phyloP scores from a whole-genome alignment of 2,888 invertebrate species.

The Nemapogon koenigi region DNA sequence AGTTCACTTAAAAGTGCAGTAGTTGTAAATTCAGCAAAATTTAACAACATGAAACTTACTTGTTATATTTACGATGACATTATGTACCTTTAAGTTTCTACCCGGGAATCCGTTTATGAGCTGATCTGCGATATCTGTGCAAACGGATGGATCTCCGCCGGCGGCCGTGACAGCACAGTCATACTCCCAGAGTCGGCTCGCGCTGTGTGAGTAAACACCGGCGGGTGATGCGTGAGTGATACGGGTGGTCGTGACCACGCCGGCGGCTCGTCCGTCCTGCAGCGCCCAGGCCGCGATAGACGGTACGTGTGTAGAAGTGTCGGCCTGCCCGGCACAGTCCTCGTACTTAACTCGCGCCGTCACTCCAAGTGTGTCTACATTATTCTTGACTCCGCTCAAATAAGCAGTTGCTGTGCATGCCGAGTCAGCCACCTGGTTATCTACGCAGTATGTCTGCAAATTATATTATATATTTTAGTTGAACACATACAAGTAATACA shows the following conservation, averaged over 20 bases:
- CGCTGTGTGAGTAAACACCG: constrained; percentile 71
- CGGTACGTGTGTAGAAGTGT: constrained; percentile 42
- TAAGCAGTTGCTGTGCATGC: constrained; percentile 61
- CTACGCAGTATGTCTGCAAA: constrained; percentile 56
- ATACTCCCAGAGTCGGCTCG: constrained; percentile 76
- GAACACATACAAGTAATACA: no score
- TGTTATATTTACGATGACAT: no score
- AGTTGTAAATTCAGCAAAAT: no score
- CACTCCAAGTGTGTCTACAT: constrained; percentile 51
- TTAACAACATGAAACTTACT: no score
- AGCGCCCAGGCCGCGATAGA: constrained; percentile 66
- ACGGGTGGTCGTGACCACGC: constrained; percentile 78
- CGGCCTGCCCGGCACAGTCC: constrained; percentile 40
- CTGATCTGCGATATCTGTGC: constrained; percentile 75
- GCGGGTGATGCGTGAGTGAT: constrained; percentile 82
- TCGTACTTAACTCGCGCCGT: constrained; percentile 44
- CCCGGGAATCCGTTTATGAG: constrained; percentile 64
- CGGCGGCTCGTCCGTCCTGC: constrained; percentile 39
- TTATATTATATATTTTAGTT: no score
- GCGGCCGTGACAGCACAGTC: constrained; percentile 59
- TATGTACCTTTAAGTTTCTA: constrained; percentile 59
- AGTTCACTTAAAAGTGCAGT: no score
- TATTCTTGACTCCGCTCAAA: constrained; percentile 54
- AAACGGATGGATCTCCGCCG: constrained; percentile 46
- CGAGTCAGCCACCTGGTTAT: constrained; percentile 57